These are phyloP conservation scores for Invenusta paracnida DNA, from an alignment of 2,888 invertebrate species.

Conservation along the genomic window DNA sequence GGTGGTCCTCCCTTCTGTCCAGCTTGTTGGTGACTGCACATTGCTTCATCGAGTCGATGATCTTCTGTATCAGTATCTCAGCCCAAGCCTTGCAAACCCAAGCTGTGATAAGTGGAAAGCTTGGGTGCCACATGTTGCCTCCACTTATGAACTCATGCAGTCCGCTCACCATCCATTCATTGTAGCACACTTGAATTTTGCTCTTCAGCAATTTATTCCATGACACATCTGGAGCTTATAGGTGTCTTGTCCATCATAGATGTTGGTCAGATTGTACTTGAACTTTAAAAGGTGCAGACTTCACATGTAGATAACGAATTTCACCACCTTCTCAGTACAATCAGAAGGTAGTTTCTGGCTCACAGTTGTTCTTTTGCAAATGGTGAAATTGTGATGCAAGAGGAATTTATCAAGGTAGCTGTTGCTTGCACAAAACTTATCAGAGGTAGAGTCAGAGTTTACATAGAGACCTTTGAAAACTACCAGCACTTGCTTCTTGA, in stretches of 20 bases:
- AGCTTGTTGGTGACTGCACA: too few relatives aligned
- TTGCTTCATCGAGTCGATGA: too few relatives aligned
- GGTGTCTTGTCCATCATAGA: conserved; percentile 43
- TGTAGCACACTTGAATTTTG: too few relatives aligned
- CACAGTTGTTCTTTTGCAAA: conserved; percentile 32
- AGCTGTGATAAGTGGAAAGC: too few relatives aligned
- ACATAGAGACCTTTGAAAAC: not conserved
- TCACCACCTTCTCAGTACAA: conserved; percentile 14
- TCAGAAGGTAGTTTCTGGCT: conserved; percentile 27
- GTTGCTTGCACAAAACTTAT: conserved; percentile 33
- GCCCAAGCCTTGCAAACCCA: too few relatives aligned
- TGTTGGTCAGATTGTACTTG: conserved; percentile 5
- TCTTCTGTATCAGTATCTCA: too few relatives aligned
- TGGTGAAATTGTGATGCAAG: conserved; percentile 27
- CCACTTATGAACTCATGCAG: too few relatives aligned
- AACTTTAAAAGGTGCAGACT: not conserved
- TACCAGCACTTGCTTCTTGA: not conserved
- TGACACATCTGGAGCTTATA: too few relatives aligned
- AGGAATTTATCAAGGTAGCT: conserved; percentile 41
- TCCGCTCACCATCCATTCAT: too few relatives aligned
- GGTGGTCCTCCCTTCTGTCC: too few relatives aligned
- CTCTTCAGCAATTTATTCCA: too few relatives aligned
- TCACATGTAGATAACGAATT: not conserved
- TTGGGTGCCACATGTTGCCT: too few relatives aligned
- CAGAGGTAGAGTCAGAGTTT: not conserved